A percentile compares a stretch with the other conserved stretches of the same genome.
These are phyloP conservation scores for Cyrtonyx montezumae DNA, from an alignment of 2,113 vertebrate species.

Conservation along the genomic window DNA sequence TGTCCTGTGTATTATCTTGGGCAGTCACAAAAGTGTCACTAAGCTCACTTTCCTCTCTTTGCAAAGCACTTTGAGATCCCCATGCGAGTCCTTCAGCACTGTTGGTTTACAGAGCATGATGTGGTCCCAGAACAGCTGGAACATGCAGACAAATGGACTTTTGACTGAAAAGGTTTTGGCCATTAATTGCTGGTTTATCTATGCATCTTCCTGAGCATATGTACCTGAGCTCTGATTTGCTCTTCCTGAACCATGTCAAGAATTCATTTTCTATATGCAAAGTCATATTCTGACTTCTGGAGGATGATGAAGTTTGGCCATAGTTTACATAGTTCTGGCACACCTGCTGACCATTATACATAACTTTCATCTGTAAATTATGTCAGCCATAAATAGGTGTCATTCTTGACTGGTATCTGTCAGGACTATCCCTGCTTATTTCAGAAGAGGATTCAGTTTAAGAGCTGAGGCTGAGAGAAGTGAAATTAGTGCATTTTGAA, in stretches of 20 bases:
- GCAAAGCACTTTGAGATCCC: neutral
- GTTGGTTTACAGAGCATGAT: neutral
- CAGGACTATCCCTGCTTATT: neutral
- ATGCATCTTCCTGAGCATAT: neutral
- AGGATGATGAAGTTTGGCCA: neutral
- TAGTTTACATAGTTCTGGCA: neutral
- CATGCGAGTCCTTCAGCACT: neutral
- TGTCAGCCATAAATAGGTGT: neutral
- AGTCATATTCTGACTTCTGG: neutral
- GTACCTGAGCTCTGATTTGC: neutral
- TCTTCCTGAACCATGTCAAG: neutral
- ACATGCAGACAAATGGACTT: neutral
- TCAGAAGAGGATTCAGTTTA: neutral
- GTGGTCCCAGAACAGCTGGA: neutral
- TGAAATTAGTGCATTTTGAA: neutral
- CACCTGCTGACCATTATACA: neutral
- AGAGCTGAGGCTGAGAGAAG: neutral
- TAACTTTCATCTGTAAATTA: neutral
- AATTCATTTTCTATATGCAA: neutral
- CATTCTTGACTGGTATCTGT: neutral
- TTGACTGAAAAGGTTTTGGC: neutral
- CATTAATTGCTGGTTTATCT: neutral
- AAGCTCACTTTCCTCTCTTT: neutral
- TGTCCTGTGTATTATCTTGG: neutral
- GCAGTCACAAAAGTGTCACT: neutral